phyloP scores from a whole-genome alignment of 2,888 invertebrate species.

The Thelaira solivaga region DNA sequence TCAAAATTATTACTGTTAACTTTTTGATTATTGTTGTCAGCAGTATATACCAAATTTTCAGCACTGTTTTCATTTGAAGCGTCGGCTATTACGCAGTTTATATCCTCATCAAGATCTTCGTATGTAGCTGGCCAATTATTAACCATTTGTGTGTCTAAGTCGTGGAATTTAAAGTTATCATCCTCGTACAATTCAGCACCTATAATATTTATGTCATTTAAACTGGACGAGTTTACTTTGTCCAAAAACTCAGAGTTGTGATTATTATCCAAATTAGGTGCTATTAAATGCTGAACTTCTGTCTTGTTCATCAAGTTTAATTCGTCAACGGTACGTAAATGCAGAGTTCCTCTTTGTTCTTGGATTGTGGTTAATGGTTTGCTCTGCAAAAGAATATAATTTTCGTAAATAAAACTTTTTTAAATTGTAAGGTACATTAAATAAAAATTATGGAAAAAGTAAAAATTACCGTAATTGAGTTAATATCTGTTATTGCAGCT shows the following conservation, averaged over 20 bases:
- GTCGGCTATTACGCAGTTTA: constrained; percentile 69
- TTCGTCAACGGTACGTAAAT: constrained; percentile 76
- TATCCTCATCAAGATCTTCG: constrained; percentile 69
- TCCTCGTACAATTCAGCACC: constrained; percentile 54
- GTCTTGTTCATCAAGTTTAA: constrained; percentile 76
- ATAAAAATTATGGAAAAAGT: not conserved
- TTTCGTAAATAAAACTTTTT: not conserved
- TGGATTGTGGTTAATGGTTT: constrained; percentile 38
- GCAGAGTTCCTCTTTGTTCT: constrained; percentile 71
- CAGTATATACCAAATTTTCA: not conserved
- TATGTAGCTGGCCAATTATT: constrained; percentile 67
- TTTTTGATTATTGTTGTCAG: constrained; percentile 35
- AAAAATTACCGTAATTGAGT: constrained; percentile 25
- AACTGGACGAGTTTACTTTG: constrained; percentile 32
- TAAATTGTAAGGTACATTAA: not conserved
- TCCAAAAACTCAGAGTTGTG: constrained; percentile 12
- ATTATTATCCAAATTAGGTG: constrained; percentile 70
- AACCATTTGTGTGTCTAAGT: constrained; percentile 60
- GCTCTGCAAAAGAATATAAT: constrained; percentile 21
- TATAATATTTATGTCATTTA: constrained; percentile 43
- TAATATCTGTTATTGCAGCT: constrained; percentile 25
- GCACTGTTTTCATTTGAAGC: constrained; percentile 35
- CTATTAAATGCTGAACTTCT: constrained; percentile 75
- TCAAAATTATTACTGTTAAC: constrained; percentile 56
- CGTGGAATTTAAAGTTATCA: constrained; percentile 62